These are phyloP conservation scores for Hydractinia echinata DNA, from an alignment of 30 jellyfish, hydroid and myxozoan genomes.

Conservation along the genomic window DNA sequence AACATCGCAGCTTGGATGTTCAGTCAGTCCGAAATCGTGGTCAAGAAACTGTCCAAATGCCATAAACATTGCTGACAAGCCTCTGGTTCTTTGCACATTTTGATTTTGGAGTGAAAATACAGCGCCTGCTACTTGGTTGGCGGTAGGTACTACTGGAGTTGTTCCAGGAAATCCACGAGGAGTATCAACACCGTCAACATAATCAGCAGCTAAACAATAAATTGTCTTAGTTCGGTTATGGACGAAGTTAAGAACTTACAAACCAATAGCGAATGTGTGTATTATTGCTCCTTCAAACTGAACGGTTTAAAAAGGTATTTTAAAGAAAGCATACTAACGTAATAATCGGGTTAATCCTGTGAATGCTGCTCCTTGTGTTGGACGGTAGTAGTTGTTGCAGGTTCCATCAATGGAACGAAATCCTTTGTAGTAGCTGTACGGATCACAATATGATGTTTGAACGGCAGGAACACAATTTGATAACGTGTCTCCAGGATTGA, in stretches of 20 bases:
- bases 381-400: neutral
- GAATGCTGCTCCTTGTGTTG: neutral
- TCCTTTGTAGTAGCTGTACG: neutral
- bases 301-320: neutral
- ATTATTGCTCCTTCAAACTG: no score
- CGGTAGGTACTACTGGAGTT: neutral
- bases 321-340: neutral
- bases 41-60: no score
- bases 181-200: neutral
- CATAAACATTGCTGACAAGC: no score
- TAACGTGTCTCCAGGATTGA: no score
- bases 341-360: neutral
- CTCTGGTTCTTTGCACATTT: no score
- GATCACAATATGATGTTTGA: no score
- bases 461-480: no score
- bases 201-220: neutral
- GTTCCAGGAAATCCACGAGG: neutral
- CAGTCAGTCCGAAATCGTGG: no score
- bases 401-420: slow-evolving; percentile 7
- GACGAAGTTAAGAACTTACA: no score
- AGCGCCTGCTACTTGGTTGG: neutral
- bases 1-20: no score
- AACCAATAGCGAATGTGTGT: no score
- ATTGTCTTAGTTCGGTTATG: neutral
- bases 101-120: neutral